Base-by-base conservation (phyloP, 2,888 invertebrate species). In the Meghimatium bilineatum region DNA sequence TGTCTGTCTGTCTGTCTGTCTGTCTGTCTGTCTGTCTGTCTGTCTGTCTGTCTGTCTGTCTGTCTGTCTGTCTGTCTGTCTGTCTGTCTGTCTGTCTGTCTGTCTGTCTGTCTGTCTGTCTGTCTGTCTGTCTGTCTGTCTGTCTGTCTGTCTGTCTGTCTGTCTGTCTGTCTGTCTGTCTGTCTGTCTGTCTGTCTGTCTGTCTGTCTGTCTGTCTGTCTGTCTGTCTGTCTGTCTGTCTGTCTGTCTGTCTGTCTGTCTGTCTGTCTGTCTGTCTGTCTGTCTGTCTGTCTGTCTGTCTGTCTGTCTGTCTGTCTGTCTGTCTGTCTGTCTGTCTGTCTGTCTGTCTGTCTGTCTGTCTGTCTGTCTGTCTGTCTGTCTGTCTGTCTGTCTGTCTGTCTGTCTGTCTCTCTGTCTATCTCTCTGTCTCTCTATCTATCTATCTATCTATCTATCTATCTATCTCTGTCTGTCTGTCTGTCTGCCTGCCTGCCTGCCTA, bases 301-400 rank as follows among this genome's bases (percentile, higher is more conserved):
- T n/a, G 29, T 63, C 72, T 74, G 44, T 81, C 74, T 63, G 34
- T 29, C 38, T 69, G 69, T 69, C 67, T 80, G 69, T 80, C 67
- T 69, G 52, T 78, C 63, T 78, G 66, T 78, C 63, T 66, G 66
- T 78, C 63, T 78, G 66, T 78, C 63, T 78, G 66, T 78, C 63
- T 78, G 66, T 78, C 63, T 78, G 66, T 78, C 63, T 78, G 66
- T 66, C 56, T 76, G 56, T 76, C 56, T 76, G 56, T 60, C 56
- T 76, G 60, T 76, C 56, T 52, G 78, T 78, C 56, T 76, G 76
- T 76, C 63, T 78, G 78, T 63, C 29, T 66, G 66, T 67, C 67
- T 80, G 69, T 67, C 67, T 66, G 32, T 66, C 66, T 66, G 32
- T 66, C 66, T 66, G 32, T 66, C 66, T 66, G 1, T 56, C 56